A percentile compares a stretch with the other conserved stretches of the same genome.
These are phyloP conservation scores for Chrysochloris asiatica DNA, from an alignment of 2,113 vertebrate species.

Conservation along the genomic window DNA sequence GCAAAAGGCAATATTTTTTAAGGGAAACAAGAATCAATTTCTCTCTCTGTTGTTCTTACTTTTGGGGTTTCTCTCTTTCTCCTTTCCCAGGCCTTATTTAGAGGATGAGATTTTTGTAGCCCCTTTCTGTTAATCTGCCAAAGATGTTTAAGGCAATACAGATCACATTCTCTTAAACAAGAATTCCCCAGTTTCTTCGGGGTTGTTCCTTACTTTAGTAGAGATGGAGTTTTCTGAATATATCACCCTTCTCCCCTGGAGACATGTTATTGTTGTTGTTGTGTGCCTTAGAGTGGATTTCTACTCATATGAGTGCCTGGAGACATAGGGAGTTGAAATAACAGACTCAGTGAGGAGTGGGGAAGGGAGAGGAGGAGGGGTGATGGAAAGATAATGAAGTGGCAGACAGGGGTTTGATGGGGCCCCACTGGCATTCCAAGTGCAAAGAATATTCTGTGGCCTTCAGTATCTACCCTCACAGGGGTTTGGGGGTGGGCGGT, in stretches of 20 bases:
- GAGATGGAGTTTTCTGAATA: slow-evolving; percentile 28
- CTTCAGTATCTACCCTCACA: not conserved
- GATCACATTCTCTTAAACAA: slow-evolving; percentile 41
- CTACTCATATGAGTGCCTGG: not conserved
- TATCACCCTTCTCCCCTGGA: slow-evolving; percentile 22
- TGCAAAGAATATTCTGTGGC: slow-evolving; percentile 68
- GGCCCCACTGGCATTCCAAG: slow-evolving; percentile 55
- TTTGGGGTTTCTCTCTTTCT: not conserved
- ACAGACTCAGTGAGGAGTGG: not conserved
- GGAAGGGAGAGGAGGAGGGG: not conserved
- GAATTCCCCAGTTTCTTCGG: slow-evolving; percentile 25
- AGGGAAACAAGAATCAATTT: not conserved
- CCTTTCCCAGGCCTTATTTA: not conserved
- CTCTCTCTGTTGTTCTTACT: not conserved
- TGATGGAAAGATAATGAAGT: slow-evolving; percentile 48
- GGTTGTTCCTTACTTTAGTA: slow-evolving; percentile 48
- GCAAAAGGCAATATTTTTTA: not conserved
- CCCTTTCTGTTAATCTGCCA: not conserved
- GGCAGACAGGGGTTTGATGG: slow-evolving; percentile 57
- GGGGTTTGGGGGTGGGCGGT: not conserved
- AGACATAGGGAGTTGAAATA: not conserved
- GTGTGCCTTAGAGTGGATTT: not conserved
- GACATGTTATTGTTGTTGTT: not conserved
- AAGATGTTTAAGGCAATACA: slow-evolving; percentile 26
- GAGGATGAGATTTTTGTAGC: slow-evolving; percentile 8